Base-by-base conservation (phyloP, 2,888 invertebrate genomes). In the Crossocerus cetratus region DNA sequence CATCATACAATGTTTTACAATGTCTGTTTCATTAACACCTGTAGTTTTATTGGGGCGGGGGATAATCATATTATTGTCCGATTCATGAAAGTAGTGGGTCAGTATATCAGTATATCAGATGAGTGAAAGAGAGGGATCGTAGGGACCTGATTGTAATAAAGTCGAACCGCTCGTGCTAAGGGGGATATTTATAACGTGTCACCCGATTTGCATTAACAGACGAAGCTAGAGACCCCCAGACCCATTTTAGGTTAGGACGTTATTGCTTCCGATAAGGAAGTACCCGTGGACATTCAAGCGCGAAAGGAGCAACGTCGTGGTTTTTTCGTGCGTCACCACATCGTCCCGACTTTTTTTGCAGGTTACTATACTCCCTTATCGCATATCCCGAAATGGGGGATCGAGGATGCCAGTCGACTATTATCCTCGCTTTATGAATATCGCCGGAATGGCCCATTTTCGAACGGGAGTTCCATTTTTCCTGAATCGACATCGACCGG, bases 371-470 rank as follows among this genome's bases (percentile, higher is more conserved):
- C 62, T 16, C 68, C 32, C 68, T 77, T 77, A 78, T 78, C 75
- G 72, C 65, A 65, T 66, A 69, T 23, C 45, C 70, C 57, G 43
- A 67, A 77, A 72, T 65, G 69, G 64, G 42, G 57, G 65, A 42
- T 3, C 53, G 42, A 44, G 58, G 49, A 53, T 62, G 45, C 56
- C 55, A 61, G 16, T 49, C 60, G 23, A 20, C 77, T 58, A 60
- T 74, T 77, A 74, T 72, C 67, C 63, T n/a, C 63, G 43, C 65
- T 77, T 77, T 78, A 77, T 72, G 77, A 75, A 78, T 70, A 77
- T 72, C 69, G 59, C 65, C 59, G 62, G 32, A 11, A 32, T 32
- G 32, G 55, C 59, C 23, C n/a, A 32, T 45, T n/a, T 44, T 42
- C 42, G 45, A 69, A 65, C 63, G 69, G 62, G 54, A 69, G 67